Evolutionary conservation across 2,797 vertebrate species (phyloP).

Genomic region (Peromyscus attwateri): DNA sequence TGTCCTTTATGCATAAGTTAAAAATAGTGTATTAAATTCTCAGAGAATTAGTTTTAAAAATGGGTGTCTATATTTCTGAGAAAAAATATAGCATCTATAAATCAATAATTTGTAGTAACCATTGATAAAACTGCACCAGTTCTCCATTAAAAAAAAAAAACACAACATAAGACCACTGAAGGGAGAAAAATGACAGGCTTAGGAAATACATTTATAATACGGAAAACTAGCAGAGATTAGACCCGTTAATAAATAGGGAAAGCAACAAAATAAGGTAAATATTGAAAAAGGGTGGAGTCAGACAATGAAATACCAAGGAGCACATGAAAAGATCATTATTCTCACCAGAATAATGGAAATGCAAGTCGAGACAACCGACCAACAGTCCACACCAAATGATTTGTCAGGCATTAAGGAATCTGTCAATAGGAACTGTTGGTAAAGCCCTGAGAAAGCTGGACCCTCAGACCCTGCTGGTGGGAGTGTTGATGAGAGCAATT

Average conservation of each 20-base stretch:
- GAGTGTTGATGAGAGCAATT: conserved; percentile 11
- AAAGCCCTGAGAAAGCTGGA: conserved; percentile 25
- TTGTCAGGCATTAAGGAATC: conserved; percentile 13
- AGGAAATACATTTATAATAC: not conserved
- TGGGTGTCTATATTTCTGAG: not conserved
- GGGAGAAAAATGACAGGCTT: not conserved
- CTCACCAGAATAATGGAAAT: conserved; percentile 40
- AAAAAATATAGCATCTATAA: not conserved
- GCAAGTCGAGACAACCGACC: conserved; percentile 43
- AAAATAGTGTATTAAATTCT: not conserved
- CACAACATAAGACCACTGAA: not conserved
- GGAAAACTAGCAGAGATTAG: conserved; percentile 23
- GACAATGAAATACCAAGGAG: not conserved
- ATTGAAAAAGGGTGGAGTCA: not conserved
- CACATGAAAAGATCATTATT: conserved; percentile 10
- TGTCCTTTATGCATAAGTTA: not conserved
- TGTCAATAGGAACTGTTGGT: conserved; percentile 30
- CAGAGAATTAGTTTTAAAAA: not conserved
- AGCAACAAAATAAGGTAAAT: not conserved
- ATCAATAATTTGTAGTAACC: not conserved
- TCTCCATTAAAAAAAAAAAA: not conserved
- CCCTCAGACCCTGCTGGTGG: not conserved
- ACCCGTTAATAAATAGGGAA: conserved; percentile 1
- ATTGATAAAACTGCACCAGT: not conserved
- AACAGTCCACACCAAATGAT: conserved; percentile 41